Base-by-base conservation (phyloP, 2,888 invertebrate genomes). In the Metalampra italica region DNA sequence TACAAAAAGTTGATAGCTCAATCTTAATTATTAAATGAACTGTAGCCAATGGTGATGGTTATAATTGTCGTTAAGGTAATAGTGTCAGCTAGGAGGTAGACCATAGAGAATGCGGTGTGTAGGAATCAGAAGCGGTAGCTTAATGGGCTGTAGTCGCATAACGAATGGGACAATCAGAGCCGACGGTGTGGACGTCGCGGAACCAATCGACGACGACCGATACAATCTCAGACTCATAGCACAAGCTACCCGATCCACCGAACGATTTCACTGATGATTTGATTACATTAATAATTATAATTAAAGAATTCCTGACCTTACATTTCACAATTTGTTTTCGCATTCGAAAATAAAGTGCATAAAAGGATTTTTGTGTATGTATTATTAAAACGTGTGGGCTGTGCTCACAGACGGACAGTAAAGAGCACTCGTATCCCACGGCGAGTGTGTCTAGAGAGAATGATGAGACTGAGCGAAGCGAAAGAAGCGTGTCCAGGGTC, bases 61-160 rank as follows among this genome's bases (percentile, higher is more conserved):
- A 75, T 77, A 81, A 78, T 81, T 78, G 79, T 84, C 80, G 72
- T 84, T 82, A 84, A 75, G 65, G 69, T 68, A 46, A 43, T 22
- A 75, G 69, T 75, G 71, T 71, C 64, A 69, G 64, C 56, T 56
- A 64, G 65, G 68, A 66, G 71, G 78, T 64, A 72, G 71, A 82
- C 83, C 82, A 75, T 79, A 78, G 72, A 75, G 62, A 85, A 84
- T 84, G 66, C 55, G 66, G 66, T 67, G 68, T 64, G 61, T 64
- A 71, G 74, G 71, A 73, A 68, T 67, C 69, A 73, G 69, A 64
- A 68, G 69, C 72, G 57, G 68, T 62, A 58, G 59, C 63, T 47
- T n/a, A 79, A 82, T 82, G 72, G 72, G 62, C 71, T 68, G 80
- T 77, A 79, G 82, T 76, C 60, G 81, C 79, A 78, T 81, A 78